phyloP scores from a whole-genome alignment of 2,888 invertebrate species.

The Drosophila tripunctata region DNA sequence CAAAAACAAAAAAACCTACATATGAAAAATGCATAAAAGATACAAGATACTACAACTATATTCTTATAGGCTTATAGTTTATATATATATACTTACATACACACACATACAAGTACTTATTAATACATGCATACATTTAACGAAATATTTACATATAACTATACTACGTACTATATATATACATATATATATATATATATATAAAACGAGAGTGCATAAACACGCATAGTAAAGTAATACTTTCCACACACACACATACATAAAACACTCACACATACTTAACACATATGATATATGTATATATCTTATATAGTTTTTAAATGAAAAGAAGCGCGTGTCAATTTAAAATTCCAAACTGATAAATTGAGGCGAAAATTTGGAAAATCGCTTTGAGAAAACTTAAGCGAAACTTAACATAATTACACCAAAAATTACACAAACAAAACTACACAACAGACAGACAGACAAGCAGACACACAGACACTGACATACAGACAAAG shows the following conservation, averaged over 20 bases:
- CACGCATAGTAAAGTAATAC: conserved; percentile 63
- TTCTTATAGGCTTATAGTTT: conserved; percentile 81
- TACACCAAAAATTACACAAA: conserved; percentile 79
- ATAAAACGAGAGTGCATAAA: conserved; percentile 51
- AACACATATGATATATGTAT: conserved; percentile 33
- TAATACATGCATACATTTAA: conserved; percentile 52
- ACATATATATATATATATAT: conserved; percentile 39
- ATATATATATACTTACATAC: conserved; percentile 76
- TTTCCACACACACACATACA: conserved; percentile 34
- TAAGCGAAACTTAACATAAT: conserved; percentile 64
- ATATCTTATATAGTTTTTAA: conserved; percentile 68
- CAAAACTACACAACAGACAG: conserved; percentile 49
- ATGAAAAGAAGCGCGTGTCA: conserved; percentile 67
- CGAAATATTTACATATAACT: conserved; percentile 55
- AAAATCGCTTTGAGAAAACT: conserved; percentile 53
- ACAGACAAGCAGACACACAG: conserved; percentile 19
- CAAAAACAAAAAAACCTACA: conserved; percentile 51
- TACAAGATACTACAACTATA: conserved; percentile 60
- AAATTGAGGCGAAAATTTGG: conserved; percentile 32
- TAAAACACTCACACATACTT: conserved; percentile 27
- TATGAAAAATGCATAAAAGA: conserved; percentile 53
- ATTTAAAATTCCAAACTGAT: conserved; percentile 63
- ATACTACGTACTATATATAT: conserved; percentile 56
- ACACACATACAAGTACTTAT: conserved; percentile 39
- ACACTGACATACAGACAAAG: conserved; percentile 46